These are phyloP conservation scores for Drosophila pseudotalamancana DNA, from an alignment of 2,888 invertebrate species.

Conservation along the genomic window DNA sequence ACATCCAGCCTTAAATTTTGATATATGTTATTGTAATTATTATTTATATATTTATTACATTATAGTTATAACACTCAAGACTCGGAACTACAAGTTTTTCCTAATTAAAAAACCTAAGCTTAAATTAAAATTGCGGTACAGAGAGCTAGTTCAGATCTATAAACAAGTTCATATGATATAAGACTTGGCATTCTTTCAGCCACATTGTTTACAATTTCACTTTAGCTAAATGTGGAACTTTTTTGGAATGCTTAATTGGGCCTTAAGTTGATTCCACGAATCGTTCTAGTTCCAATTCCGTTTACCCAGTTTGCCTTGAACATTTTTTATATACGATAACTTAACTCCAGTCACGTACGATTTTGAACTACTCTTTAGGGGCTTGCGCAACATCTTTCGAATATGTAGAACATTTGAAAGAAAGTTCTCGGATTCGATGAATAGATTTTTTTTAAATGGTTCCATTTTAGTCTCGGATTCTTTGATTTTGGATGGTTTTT, in stretches of 20 bases:
- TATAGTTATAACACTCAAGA: background rate
- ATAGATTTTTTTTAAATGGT: too few relatives aligned
- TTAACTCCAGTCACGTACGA: constrained; percentile 27
- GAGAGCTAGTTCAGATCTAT: too few relatives aligned
- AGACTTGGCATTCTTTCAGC: background rate
- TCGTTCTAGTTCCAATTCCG: constrained; percentile 5
- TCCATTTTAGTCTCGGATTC: too few relatives aligned
- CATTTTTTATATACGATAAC: too few relatives aligned
- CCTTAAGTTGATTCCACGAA: background rate
- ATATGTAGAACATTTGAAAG: background rate
- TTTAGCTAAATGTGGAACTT: constrained; percentile 4
- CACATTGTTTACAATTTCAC: constrained; percentile 8
- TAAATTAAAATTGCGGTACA: too few relatives aligned
- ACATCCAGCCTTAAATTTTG: constrained; percentile 31
- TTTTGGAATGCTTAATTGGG: background rate
- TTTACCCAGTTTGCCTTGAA: constrained; percentile 1
- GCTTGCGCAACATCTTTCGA: constrained; percentile 5
- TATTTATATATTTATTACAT: too few relatives aligned
- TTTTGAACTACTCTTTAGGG: constrained; percentile 21
- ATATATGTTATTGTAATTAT: too few relatives aligned
- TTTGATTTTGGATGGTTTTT: too few relatives aligned
- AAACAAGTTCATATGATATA: background rate
- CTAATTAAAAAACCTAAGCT: background rate
- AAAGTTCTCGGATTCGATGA: too few relatives aligned
- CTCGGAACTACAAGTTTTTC: background rate